Evolutionary conservation across 2,113 vertebrate genomes (phyloP).

Genomic region (Butorides virescens): DNA sequence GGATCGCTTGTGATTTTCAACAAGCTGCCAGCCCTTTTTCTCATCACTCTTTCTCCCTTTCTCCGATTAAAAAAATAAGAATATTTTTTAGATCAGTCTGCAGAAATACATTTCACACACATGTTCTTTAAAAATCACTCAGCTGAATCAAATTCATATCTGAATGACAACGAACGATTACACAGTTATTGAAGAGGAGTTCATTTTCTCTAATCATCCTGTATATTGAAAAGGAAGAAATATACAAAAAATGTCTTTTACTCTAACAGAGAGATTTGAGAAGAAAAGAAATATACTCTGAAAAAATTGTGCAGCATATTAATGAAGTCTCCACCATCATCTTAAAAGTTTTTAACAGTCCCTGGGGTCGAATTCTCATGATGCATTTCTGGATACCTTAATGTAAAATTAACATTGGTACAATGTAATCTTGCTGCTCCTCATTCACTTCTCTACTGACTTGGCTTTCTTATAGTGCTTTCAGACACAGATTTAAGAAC

Average conservation of each 20-base stretch:
- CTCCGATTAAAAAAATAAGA: not conserved
- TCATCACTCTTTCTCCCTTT: not conserved
- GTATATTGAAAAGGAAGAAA: not conserved
- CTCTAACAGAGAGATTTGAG: not conserved
- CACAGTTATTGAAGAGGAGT: not conserved
- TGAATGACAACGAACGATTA: not conserved
- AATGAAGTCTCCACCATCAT: not conserved
- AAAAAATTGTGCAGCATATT: not conserved
- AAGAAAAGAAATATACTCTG: not conserved
- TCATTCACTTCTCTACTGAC: not conserved
- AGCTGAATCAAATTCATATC: not conserved
- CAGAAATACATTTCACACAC: not conserved
- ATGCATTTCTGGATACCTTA: not conserved
- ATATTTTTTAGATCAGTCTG: not conserved
- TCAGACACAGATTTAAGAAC: not conserved
- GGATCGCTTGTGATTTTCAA: not conserved
- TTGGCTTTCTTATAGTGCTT: not conserved
- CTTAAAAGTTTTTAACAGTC: not conserved
- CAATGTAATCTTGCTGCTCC: not conserved
- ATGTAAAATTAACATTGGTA: not conserved
- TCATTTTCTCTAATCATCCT: slow-evolving; percentile 16
- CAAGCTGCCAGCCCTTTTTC: not conserved
- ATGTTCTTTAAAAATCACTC: not conserved
- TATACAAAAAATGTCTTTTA: not conserved
- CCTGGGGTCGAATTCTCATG: not conserved